Base-by-base conservation (phyloP, 2,113 vertebrate genomes). In the Sinocyclocheilus grahami region DNA sequence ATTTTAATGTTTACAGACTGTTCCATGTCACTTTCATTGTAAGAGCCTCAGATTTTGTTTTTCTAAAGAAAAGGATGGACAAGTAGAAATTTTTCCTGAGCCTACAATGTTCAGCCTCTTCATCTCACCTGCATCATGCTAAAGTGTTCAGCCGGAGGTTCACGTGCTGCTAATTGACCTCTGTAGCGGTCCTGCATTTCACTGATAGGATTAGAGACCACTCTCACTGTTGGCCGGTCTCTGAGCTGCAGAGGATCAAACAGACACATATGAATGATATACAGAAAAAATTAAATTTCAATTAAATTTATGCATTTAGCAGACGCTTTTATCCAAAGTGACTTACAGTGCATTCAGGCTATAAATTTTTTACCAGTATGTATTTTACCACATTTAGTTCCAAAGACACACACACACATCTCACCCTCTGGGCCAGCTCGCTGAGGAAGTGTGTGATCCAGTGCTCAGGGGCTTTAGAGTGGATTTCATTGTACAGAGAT, bases 141-240 rank as follows among this genome's bases (percentile, higher is more conserved):
- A 39, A 78, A 72, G 46, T 86, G 51, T 22, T 69, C 87, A 67
- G 46, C 12, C 10, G 51, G 63, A 37, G 80, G 83, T 20, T 63
- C 27, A 3, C 65, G 22, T 33, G 42, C 24, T 42, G 76, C 71
- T 67, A 53, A 55, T 11, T 80, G 85, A 13, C 75, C 86, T 24
- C 76, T 87, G 89, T 88, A 91, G 78, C 33, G 37, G 63, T 88
- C 90, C 69, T 72, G 79, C 86, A 83, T 83, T 58, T 91, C 89
- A 67, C 85, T 90, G 51, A 81, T 30, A 10, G 85, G 90, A 1
- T 11, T 22, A 16, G 87, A 84, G 48, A 86, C 77, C 20, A 88
- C 20, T 20, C 85, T 84, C 22, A 88, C 10, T 18, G 87, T 86
- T 13, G 33, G n/a, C 63, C 62, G 46, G 20, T 89, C 46, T 42